A percentile compares a stretch with the other conserved stretches of the same genome.
Evolutionary conservation across 2,797 vertebrate genomes (phyloP).

Genomic region (Melanotaenia maccullochi): DNA sequence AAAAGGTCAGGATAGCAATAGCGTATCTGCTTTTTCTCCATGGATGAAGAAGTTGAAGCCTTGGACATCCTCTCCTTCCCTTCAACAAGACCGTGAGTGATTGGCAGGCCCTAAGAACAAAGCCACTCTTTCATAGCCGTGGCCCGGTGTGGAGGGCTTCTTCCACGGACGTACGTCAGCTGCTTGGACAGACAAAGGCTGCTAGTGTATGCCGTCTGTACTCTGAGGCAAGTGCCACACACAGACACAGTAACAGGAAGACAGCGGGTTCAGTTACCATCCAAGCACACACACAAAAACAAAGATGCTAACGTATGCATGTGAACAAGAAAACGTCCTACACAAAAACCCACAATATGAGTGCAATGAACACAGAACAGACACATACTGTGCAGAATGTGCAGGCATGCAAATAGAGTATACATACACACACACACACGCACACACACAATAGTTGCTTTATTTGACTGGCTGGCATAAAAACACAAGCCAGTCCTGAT

Average conservation of each 20-base stretch:
- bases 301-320: conserved; percentile 48
- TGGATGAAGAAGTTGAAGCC: conserved; percentile 36
- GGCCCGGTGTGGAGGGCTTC: conserved; percentile 53
- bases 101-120: conserved; percentile 64
- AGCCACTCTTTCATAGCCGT: conserved; percentile 61
- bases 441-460: conserved; percentile 86
- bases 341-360: neutral
- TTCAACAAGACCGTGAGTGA: conserved; percentile 48
- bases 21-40: conserved; percentile 53
- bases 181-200: conserved; percentile 64
- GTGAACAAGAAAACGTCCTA: conserved; percentile 9
- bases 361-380: conserved; percentile 6
- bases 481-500: conserved; percentile 79
- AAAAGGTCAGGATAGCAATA: conserved; percentile 17
- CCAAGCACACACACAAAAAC: conserved; percentile 13
- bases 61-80: conserved; percentile 54
- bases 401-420: conserved; percentile 20
- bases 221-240: conserved; percentile 61
- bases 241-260: conserved; percentile 77
- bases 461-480: conserved; percentile 84
- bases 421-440: conserved; percentile 71
- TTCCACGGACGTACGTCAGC: conserved; percentile 61
- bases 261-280: conserved; percentile 71
- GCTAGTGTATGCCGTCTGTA: conserved; percentile 63
- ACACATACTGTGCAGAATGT: conserved; percentile 1